Conservation (phyloP, 2,797 vertebrate genomes). For the Sebastolobus altivelis region DNA sequence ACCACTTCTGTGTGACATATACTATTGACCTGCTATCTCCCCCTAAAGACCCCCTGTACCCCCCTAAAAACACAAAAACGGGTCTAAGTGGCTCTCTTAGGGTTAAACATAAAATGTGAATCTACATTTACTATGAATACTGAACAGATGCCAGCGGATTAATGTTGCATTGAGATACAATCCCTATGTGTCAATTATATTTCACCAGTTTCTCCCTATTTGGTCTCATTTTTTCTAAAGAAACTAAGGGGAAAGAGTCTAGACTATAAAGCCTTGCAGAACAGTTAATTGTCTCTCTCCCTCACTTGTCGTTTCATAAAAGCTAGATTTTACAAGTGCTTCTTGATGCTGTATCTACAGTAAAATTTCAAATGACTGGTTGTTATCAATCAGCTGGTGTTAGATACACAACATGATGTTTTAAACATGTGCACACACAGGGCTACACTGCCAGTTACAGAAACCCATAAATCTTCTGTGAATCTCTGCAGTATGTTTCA, state of each 20-base stretch:
- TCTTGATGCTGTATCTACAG: not conserved
- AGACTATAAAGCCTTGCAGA: not conserved
- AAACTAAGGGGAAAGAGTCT: not conserved
- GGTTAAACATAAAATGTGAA: not conserved
- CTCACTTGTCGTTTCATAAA: not conserved
- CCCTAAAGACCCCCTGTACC: too few relatives aligned
- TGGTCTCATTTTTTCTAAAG: not conserved
- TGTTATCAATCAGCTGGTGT: not conserved
- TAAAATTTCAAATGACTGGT: not conserved
- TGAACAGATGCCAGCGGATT: not conserved
- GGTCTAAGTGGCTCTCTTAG: too few relatives aligned
- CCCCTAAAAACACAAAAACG: too few relatives aligned
- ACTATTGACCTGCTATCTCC: too few relatives aligned
- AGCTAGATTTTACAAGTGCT: not conserved
- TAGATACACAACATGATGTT: not conserved
- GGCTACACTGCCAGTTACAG: not conserved
- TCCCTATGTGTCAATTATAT: not conserved
- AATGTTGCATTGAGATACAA: not conserved
- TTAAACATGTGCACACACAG: not conserved
- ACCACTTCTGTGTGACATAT: too few relatives aligned
- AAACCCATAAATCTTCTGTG: not conserved
- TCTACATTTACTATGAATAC: not conserved
- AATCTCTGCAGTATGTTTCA: slow-evolving; percentile 5
- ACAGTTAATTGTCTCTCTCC: not conserved
- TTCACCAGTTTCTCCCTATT: not conserved